Evolutionary conservation across 1,140 invertebrate species (phyloP), one percentile per base, ranked within the genome.

Genomic region (Macrotrachela quadricornifera): DNA sequence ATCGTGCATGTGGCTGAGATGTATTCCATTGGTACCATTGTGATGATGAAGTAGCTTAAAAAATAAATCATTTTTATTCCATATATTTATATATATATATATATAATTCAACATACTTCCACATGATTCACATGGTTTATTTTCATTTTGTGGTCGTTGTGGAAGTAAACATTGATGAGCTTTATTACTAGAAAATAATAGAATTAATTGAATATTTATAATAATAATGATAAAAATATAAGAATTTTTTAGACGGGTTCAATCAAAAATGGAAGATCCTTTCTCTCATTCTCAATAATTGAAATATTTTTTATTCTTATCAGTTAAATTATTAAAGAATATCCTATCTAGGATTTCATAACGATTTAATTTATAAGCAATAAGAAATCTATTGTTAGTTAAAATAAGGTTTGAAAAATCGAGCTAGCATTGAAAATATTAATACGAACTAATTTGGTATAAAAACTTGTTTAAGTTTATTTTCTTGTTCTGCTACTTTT

Each of bases 401-500:
- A 42, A 39, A 53, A 36, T 15, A 0, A 43, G 15, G 21, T 17
- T 44, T 15, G 18, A 16, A 43, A 12, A 51, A 51, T 2, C 21
- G 10, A 51, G 15, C 16, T 51, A 21, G n/a, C 78, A n/a, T n/a
- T n/a, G 38, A 15, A 55, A 48, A 78, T 78, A 77, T 71, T 80
- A 30, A 30, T 30, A 30, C 21, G 21, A 30, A 30, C 78, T 83
- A 95, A 73, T 88, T 92, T 67, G 92, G 92, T 81, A 99, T 95
- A 78, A 95, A 97, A 63, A 97, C 73, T 60, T 74, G 88, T 71
- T 97, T 97, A 54, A 95, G 73, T 74, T 94, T 94, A 59, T 84
- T 86, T 71, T 96, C 91, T 56, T 87, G 85, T 71, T 97, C 91
- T 10, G 91, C 86, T 57, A 87, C 86, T 72, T 97, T 99, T 0